These are phyloP conservation scores for Acleris sparsana DNA, from an alignment of 2,888 invertebrate genomes.

Conservation along the genomic window DNA sequence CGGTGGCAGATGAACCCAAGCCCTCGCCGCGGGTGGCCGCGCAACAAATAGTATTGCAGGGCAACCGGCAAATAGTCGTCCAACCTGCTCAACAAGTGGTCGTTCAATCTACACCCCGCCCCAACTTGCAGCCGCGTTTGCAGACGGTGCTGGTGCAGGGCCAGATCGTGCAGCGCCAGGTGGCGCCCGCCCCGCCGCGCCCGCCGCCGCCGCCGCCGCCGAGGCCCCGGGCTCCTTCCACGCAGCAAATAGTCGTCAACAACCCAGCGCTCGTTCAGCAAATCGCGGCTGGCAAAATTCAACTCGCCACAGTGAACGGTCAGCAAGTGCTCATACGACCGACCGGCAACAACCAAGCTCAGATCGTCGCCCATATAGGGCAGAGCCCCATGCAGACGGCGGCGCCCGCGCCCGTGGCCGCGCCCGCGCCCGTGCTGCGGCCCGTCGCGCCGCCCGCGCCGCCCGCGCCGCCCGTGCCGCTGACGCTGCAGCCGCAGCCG, in stretches of 20 bases:
- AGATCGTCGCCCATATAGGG: slow-evolving; percentile 89
- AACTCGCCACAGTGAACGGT: slow-evolving; percentile 92
- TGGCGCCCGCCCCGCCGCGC: slow-evolving; percentile 47
- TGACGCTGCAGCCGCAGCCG: slow-evolving; percentile 32
- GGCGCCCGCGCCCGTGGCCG: slow-evolving; percentile 45
- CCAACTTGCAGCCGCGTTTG: slow-evolving; percentile 62
- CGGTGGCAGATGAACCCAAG: slow-evolving; percentile 42
- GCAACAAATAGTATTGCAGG: slow-evolving; percentile 60
- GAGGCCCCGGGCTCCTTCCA: slow-evolving; percentile 61
- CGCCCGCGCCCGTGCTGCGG: slow-evolving; percentile 48
- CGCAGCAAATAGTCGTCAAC: slow-evolving; percentile 90
- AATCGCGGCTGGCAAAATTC: slow-evolving; percentile 91
- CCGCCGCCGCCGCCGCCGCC: slow-evolving; percentile 49
- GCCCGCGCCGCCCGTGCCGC: slow-evolving; percentile 46
- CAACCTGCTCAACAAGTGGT: slow-evolving; percentile 58
- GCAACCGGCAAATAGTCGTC: slow-evolving; percentile 65
- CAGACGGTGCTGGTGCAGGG: slow-evolving; percentile 66
- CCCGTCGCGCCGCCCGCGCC: slow-evolving; percentile 43
- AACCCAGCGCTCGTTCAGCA: slow-evolving; percentile 91
- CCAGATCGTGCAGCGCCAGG: slow-evolving; percentile 51
- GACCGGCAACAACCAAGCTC: slow-evolving; percentile 90
- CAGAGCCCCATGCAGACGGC: slow-evolving; percentile 73
- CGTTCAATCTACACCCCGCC: slow-evolving; percentile 53
- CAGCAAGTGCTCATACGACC: slow-evolving; percentile 93
- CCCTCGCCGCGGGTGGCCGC: slow-evolving; percentile 40